Evolutionary conservation across 2,797 vertebrate species (phyloP), one percentile per base, ranked within the genome.

Genomic region (Lophotriccus pileatus): DNA sequence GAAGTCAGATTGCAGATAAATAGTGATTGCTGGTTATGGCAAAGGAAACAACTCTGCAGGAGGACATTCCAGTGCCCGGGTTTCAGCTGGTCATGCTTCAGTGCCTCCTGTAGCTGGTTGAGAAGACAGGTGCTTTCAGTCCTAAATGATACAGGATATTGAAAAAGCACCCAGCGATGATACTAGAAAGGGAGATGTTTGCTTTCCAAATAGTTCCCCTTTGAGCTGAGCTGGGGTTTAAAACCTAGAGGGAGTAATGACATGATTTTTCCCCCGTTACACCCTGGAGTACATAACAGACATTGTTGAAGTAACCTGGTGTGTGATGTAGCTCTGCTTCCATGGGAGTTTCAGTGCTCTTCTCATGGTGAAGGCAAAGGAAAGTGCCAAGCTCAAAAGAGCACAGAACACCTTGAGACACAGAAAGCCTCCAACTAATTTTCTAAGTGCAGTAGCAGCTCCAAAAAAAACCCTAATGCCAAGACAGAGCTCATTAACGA

Each of bases 101-200:
- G 91, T 96, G 97, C 96, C 91, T 91, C 49, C 84, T 90, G 94
- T 97, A 97, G 97, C 97, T 98, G 97, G 95, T 90, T 95, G 91
- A 89, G 95, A 78, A 96, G 95, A 95, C 93, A 97, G 97, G 94
- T 94, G 96, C 97, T 98, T 98, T 98, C 97, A 98, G 94, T 83
- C 92, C 93, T 85, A 97, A 98, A 98, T 98, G 83, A 97, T 94
- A 97, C 95, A 96, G 98, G 97, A 97, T 97, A 98, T 91, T 95
- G 92, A 77, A 92, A 95, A 94, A 73, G 69, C 49, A 84, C 69
- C 64, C 82, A 69, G n/a, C 47, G 64, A 89, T 62, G 96, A 96
- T 97, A 97, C 63, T 39, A 88, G 68, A 94, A 89, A 93, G 56
- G 66, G 89, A 95, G 84, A 47, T 53, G 34, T 53, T 87, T 85